phyloP scores from a whole-genome alignment of 2,888 invertebrate genomes.

The Liposcelis brunnea region DNA sequence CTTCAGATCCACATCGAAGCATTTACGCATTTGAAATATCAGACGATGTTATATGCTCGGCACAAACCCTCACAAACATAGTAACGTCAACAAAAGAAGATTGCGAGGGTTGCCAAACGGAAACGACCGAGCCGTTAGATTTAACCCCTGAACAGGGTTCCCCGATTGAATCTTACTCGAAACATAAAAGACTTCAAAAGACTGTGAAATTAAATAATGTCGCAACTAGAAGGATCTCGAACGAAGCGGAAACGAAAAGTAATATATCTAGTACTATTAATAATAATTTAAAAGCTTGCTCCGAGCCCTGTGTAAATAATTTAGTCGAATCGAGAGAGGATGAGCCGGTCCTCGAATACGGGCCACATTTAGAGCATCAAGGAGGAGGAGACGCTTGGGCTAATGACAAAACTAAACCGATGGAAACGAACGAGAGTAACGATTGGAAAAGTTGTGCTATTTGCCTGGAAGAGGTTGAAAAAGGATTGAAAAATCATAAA shows the following conservation, averaged over 20 bases:
- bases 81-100: constrained; percentile 18
- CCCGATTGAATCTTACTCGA: constrained; percentile 18
- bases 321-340: too few relatives aligned
- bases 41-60: constrained; percentile 15
- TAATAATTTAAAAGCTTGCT: too few relatives aligned
- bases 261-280: too few relatives aligned
- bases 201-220: too few relatives aligned
- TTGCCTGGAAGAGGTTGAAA: constrained; percentile 39
- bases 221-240: too few relatives aligned
- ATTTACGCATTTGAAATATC: constrained; percentile 30
- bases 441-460: constrained; percentile 31
- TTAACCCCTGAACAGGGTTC: constrained; percentile 15
- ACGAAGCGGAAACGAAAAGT: too few relatives aligned
- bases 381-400: constrained; percentile 4
- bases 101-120: constrained; percentile 19
- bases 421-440: too few relatives aligned
- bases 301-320: too few relatives aligned
- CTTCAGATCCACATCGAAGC: constrained; percentile 26
- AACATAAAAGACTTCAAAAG: too few relatives aligned
- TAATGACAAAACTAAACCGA: constrained; percentile 15
- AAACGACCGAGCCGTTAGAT: constrained; percentile 13
- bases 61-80: constrained; percentile 21
- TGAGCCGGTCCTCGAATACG: constrained; percentile 2
- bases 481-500: constrained; percentile 34
- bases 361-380: constrained; percentile 10